Base-by-base conservation (phyloP, 1,140 invertebrate genomes). In the Lucilia cuprina region DNA sequence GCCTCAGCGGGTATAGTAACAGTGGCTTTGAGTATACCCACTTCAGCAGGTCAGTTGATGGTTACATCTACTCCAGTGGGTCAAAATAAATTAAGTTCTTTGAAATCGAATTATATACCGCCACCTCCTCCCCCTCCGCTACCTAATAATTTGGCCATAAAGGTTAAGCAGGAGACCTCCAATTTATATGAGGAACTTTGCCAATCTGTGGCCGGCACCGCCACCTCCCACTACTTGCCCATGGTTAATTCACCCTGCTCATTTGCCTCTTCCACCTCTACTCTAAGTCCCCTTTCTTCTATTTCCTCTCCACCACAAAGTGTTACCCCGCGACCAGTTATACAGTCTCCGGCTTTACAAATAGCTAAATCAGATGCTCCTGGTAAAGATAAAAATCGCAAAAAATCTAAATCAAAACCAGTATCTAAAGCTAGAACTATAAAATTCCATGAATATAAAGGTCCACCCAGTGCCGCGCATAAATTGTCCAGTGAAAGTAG, bases 381-480 rank as follows among this genome's bases (percentile, higher is more conserved):
- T 0, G 95, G 95, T 5, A 96, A 96, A 88, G 96, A 95, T 87
- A 96, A 96, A 88, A 96, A 96, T 87, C 92, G 95, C 74, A 98
- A 98, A 91, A 98, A 98, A 91, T 95, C 94, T n/a, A 98, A 98
- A 92, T 95, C 94, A 41, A 96, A 97, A 88, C 93, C 95, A 7
- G 93, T 94, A 84, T 94, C 95, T 0, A 99, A 99, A 91, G 94
- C 97, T 2, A 94, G 97, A 84, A 97, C 96, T 70, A 98, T 99
- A 85, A 99, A 99, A 93, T 99, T 99, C 92, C 98, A 99, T 91
- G 98, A 99, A 91, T 99, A 99, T 91, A 99, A 99, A 93, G 98
- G 98, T 82, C 98, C 98, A 65, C 97, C 98, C 83, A 98, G 96
- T 92, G 96, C 96, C 25, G 94, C 98, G 88, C 96, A 97, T 87